Evolutionary conservation across 2,888 invertebrate species (phyloP), one percentile per base, ranked within the genome.

Genomic region (Lithophane semibrunnea): DNA sequence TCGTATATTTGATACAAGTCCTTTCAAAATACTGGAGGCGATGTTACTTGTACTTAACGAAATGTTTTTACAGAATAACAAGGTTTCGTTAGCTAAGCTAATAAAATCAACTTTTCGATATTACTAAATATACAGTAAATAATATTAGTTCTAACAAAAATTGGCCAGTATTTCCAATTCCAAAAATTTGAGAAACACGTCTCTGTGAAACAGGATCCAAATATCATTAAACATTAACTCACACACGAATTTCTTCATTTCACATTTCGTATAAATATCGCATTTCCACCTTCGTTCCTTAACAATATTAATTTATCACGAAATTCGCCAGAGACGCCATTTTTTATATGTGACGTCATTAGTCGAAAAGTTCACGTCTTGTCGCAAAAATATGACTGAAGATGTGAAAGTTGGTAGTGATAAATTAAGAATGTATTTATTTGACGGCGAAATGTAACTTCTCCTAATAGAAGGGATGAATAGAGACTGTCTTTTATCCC

Each of bases 401-500:
- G 79, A 68, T 58, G 52, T 61, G 21, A 63, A 80, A 77, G 76
- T 79, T 76, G 61, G 61, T 64, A 68, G 88, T 91, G 91, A 91
- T 89, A 87, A 91, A 92, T 90, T 85, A 86, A 80, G 83, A 73
- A 77, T 73, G 75, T 84, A 86, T 89, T 89, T 88, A 74, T 84
- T 79, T 86, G 84, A 83, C 79, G 70, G 63, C 24, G 10, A 47
- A 75, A 75, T 65, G 73, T 78, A 63, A 78, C 69, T 73, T 37
- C 66, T 54, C 42, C 29, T 56, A 78, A 75, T 52, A 24, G 42
- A 66, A 78, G 61, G 52, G 37, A 73, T 74, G 74, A 73, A 77
- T 77, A 58, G 49, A 69, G 37, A 77, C 64, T 60, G 58, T 60
- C 13, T 76, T 82, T 47, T 24, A 56, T 61, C 73, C 52, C 75